A percentile compares a stretch with the other conserved stretches of the same genome.
phyloP scores from a whole-genome alignment of 1,140 invertebrate genomes.

The Cyclargus thomasi region DNA sequence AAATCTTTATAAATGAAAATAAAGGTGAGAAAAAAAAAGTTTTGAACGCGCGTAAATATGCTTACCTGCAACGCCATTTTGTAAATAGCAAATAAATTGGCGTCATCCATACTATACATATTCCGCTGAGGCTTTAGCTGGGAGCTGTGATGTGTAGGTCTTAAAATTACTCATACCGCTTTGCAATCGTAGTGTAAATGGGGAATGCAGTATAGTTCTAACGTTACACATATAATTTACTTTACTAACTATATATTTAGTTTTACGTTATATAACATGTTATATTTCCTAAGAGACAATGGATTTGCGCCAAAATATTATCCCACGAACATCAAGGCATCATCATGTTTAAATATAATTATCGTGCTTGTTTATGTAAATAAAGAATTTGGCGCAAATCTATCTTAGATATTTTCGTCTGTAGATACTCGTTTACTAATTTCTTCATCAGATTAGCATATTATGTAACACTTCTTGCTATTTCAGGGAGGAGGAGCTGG shows the following conservation, averaged over 20 bases:
- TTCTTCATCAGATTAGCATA: not conserved
- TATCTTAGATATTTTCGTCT: no score
- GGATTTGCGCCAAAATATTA: no score
- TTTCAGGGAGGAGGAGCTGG: conserved; percentile 4
- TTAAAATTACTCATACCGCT: conserved; percentile 30
- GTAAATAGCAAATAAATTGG: conserved; percentile 35
- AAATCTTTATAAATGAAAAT: conserved; percentile 34
- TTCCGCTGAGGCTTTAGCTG: conserved; percentile 30
- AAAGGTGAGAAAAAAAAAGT: conserved; percentile 57
- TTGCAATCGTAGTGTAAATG: conserved; percentile 28
- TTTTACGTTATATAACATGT: no score
- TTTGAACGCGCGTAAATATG: conserved; percentile 44
- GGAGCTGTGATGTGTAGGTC: conserved; percentile 10
- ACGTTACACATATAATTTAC: not conserved
- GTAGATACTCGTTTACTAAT: not conserved
- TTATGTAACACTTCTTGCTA: not conserved
- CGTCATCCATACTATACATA: conserved; percentile 30
- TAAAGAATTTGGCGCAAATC: not conserved
- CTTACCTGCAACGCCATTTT: conserved; percentile 35
- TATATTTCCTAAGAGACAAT: not conserved
- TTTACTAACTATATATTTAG: not conserved
- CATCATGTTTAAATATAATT: no score
- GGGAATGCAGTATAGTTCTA: not conserved
- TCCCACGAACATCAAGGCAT: no score
- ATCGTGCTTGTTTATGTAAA: no score